These are phyloP conservation scores for Trichopria drosophilae DNA, from an alignment of 2,888 invertebrate species.

Conservation along the genomic window DNA sequence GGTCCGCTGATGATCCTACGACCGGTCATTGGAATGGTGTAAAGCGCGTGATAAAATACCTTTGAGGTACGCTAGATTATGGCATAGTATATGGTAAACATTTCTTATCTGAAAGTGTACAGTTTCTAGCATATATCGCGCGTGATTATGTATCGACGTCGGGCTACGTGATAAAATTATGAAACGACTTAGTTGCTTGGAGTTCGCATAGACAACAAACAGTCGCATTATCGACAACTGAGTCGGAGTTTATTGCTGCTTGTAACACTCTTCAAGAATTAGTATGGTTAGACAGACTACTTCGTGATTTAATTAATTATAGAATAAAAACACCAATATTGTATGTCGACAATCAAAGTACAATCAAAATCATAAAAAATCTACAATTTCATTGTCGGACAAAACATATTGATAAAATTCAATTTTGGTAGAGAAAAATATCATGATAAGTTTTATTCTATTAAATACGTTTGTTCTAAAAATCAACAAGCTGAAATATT, in stretches of 20 bases:
- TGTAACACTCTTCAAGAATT: conserved; percentile 7
- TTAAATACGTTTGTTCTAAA: not conserved
- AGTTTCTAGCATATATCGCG: conserved; percentile 3
- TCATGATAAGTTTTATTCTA: not conserved
- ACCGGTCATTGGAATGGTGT: conserved; percentile 5
- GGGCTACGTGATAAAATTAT: conserved; percentile 9
- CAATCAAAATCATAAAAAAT: not conserved
- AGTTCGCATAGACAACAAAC: conserved; percentile 1
- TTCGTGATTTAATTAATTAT: not conserved
- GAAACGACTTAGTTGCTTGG: conserved; percentile 9
- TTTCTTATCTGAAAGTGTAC: not conserved
- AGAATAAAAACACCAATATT: not conserved
- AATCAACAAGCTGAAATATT: conserved; percentile 3
- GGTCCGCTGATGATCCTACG: not conserved
- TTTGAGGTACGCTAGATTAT: conserved; percentile 6
- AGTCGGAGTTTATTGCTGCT: not conserved
- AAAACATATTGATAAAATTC: too few relatives aligned
- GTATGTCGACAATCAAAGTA: conserved; percentile 3
- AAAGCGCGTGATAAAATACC: conserved; percentile 3
- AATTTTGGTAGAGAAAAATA: too few relatives aligned
- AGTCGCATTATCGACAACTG: conserved; percentile 5
- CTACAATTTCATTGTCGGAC: too few relatives aligned
- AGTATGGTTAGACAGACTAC: not conserved
- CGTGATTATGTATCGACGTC: conserved; percentile 9
- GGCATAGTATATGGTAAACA: conserved; percentile 1